phyloP scores from a whole-genome alignment of 2,797 vertebrate species.

The Coranthus polyacanthus region DNA sequence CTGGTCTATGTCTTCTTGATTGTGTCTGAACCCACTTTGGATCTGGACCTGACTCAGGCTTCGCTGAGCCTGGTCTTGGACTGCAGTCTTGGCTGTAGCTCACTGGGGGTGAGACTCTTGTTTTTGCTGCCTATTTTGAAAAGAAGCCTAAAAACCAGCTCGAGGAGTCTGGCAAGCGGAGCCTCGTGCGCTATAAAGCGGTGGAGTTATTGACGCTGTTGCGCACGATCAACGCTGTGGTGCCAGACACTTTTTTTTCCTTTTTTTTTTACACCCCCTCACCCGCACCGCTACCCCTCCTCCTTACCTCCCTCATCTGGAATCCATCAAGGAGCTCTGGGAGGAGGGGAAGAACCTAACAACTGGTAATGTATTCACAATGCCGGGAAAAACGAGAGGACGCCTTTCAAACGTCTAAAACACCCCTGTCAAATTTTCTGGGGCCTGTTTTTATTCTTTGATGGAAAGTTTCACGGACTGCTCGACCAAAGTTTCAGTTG shows the following conservation, averaged over 20 bases:
- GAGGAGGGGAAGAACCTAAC: slow-evolving; percentile 79
- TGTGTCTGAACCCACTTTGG: slow-evolving; percentile 32
- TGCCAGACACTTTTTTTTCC: slow-evolving; percentile 90
- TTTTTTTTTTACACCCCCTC: slow-evolving; percentile 64
- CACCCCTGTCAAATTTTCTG: slow-evolving; percentile 64
- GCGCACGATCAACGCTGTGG: slow-evolving; percentile 88
- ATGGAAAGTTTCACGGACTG: slow-evolving; percentile 52
- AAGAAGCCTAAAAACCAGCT: slow-evolving; percentile 76
- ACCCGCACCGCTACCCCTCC: slow-evolving; percentile 71
- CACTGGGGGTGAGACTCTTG: slow-evolving; percentile 23
- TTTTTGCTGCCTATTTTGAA: slow-evolving; percentile 55
- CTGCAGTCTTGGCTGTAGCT: slow-evolving; percentile 42
- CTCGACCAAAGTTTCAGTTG: slow-evolving; percentile 59
- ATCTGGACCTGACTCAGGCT: slow-evolving; percentile 22
- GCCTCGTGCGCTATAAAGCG: slow-evolving; percentile 85
- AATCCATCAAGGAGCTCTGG: slow-evolving; percentile 90
- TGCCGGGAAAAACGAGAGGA: slow-evolving; percentile 73
- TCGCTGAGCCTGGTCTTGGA: slow-evolving; percentile 17
- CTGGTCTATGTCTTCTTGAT: slow-evolving; percentile 37
- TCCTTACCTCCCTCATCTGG: slow-evolving; percentile 92
- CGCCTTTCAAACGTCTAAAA: slow-evolving; percentile 72
- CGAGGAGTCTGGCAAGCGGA: slow-evolving; percentile 82
- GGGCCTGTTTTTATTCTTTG: slow-evolving; percentile 65
- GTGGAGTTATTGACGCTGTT: slow-evolving; percentile 90
- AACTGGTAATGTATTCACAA: slow-evolving; percentile 86